Base-by-base conservation (phyloP, 2,113 vertebrate genomes). In the Larimichthys polyactis region DNA sequence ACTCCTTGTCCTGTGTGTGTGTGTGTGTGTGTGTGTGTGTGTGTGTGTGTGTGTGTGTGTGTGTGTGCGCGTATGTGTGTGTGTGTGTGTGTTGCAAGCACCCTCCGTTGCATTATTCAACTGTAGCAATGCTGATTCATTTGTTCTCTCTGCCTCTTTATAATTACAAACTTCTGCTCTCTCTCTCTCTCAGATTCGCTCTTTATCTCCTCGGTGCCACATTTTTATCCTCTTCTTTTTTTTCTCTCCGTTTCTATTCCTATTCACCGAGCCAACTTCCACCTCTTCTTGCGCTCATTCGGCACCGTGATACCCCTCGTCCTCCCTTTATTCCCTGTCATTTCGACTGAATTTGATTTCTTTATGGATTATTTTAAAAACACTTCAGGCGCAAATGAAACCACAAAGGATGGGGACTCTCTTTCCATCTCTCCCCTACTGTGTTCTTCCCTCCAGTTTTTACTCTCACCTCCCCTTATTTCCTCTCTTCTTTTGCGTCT, bases 161-260 rank as follows among this genome's bases (percentile, higher is more conserved):
- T 89, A 90, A 90, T 90, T 90, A 87, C 81, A 83, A 87, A 90
- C 81, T 86, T 84, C 57, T 63, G 62, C 72, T 64, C 15, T 57
- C 11, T 3, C 15, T 3, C 22, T 75, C 52, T 69, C 72, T 82
- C 62, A 70, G 20, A 69, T 78, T 84, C 68, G 4, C 73, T 69
- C 85, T 87, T 73, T 86, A 86, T 86, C 81, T 87, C 66, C 49
- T 54, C 48, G 22, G 71, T n/a, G 66, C 67, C 79, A 78, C 76
- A 24, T 59, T 81, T 71, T 29, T 48, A 79, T 82, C 69, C 71
- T 81, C 0, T 63, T 68, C 43, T 58, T 70, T 71, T 70, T 60
- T 48, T 71, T 78, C 49, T 32, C 27, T 70, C 48, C 9, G 11
- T 36, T 40, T 32, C 1, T 59, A 1, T 74, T 22, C 54, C n/a